These are phyloP conservation scores for Myocastor coypus DNA, from an alignment of 2,113 vertebrate genomes.

Conservation along the genomic window DNA sequence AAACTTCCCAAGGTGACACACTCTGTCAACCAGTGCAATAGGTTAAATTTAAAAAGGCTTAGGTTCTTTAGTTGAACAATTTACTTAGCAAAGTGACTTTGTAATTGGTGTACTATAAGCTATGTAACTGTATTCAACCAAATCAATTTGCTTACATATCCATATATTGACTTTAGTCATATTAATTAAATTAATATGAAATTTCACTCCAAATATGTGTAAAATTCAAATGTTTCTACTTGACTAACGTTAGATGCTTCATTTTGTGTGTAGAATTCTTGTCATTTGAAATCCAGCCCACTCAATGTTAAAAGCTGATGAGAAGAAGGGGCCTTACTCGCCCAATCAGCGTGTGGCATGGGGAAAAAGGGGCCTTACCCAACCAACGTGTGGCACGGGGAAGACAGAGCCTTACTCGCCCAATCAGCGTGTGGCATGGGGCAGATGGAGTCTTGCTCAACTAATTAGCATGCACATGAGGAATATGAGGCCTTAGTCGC, in stretches of 20 bases:
- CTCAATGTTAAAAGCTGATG: neutral
- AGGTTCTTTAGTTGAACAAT: neutral
- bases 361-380: neutral
- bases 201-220: neutral
- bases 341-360: neutral
- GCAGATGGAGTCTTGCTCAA: neutral
- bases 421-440: too few species aligned
- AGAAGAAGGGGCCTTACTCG: neutral
- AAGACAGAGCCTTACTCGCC: neutral
- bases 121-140: neutral
- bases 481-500: neutral
- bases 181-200: too few species aligned
- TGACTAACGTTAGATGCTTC: neutral
- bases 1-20: too few species aligned
- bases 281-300: neutral
- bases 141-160: neutral
- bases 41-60: neutral
- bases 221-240: constrained; percentile 23
- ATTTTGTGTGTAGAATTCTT: neutral
- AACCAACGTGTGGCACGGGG: too few species aligned
- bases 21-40: too few species aligned
- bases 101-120: neutral
- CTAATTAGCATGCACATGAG: too few species aligned
- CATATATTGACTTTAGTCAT: too few species aligned
- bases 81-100: neutral